These are phyloP conservation scores for Anguilla marmorata DNA, from an alignment of 2,797 vertebrate species.

Conservation along the genomic window DNA sequence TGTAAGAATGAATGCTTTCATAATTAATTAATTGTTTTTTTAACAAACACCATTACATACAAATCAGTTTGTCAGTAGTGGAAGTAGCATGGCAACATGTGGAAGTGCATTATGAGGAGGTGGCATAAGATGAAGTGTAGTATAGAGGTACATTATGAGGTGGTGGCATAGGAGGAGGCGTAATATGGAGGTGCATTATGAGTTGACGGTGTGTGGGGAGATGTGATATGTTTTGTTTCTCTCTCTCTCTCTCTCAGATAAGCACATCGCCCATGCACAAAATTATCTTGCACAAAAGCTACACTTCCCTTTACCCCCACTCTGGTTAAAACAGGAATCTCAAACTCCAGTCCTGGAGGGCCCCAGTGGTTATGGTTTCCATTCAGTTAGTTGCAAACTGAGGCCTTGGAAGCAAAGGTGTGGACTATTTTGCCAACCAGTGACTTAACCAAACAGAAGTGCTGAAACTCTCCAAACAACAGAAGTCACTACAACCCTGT, in stretches of 20 bases:
- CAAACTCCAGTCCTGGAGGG: background rate
- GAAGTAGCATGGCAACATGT: background rate
- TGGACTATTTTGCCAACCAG: background rate
- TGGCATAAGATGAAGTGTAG: background rate
- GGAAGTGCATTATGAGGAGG: background rate
- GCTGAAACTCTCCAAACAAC: background rate
- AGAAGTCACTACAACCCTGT: background rate
- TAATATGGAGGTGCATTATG: too few relatives aligned
- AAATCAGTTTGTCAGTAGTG: background rate
- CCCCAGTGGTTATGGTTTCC: too few relatives aligned
- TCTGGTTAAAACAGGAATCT: background rate
- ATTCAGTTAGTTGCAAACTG: too few relatives aligned
- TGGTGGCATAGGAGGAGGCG: too few relatives aligned
- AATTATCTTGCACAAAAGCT: background rate
- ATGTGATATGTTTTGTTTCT: background rate
- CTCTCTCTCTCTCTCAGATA: slow-evolving; percentile 21
- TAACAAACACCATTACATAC: background rate
- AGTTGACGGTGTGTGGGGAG: too few relatives aligned
- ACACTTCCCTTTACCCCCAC: background rate
- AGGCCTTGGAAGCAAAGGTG: background rate
- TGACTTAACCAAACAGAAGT: background rate
- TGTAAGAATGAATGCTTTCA: too few relatives aligned
- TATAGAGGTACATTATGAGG: background rate
- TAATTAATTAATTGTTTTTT: background rate
- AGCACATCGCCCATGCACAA: background rate